Conservation (phyloP, 2,888 invertebrate species). For the Lasioglossum oenotherae region DNA sequence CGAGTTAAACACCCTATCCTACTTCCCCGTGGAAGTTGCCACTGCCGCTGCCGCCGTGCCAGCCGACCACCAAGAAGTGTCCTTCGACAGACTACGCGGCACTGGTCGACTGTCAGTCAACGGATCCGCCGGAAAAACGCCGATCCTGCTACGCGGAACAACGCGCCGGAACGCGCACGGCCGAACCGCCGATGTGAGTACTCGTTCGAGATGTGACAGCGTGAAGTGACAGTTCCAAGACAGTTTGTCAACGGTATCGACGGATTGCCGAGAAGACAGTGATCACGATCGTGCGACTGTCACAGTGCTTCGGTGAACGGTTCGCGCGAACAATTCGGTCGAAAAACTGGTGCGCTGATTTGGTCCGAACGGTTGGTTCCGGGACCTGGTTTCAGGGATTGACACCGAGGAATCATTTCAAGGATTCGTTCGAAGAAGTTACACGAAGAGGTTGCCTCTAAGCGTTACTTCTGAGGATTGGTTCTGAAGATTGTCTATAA, state of each 20-base stretch:
- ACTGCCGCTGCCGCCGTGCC: conserved; percentile 66
- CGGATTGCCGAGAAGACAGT: background rate
- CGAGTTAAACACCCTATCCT: conserved; percentile 81
- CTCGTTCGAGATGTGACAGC: conserved; percentile 20
- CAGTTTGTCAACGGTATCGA: background rate
- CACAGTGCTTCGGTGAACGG: background rate
- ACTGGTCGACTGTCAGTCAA: conserved; percentile 25
- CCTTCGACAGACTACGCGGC: conserved; percentile 20
- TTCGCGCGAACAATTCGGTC: background rate
- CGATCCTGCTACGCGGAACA: background rate
- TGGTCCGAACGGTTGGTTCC: background rate
- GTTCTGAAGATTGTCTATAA: background rate
- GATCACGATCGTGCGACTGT: background rate
- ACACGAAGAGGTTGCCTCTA: background rate
- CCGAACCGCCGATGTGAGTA: too few relatives aligned
- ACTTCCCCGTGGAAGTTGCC: conserved; percentile 71
- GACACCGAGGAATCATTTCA: background rate
- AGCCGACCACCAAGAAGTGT: conserved; percentile 54
- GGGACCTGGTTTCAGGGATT: background rate
- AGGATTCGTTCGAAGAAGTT: background rate
- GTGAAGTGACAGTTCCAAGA: background rate
- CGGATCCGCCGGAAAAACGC: conserved; percentile 6
- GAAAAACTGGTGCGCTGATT: background rate
- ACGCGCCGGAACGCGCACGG: background rate
- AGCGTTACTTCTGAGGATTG: background rate